These are phyloP conservation scores for Cephalophus harveyi DNA, from an alignment of 2,113 vertebrate genomes.

Conservation along the genomic window DNA sequence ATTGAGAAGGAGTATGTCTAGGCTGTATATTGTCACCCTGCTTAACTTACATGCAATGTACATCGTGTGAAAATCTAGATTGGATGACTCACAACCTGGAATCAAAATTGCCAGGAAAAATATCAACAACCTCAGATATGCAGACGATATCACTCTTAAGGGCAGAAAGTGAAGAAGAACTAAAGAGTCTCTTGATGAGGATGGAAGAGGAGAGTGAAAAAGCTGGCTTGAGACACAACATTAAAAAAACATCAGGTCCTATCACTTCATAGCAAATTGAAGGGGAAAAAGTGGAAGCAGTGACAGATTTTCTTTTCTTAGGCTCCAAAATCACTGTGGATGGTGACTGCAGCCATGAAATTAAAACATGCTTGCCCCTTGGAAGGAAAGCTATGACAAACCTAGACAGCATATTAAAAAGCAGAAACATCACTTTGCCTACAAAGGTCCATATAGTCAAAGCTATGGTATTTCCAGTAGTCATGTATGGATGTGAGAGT, in stretches of 20 bases:
- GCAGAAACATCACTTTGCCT: not conserved
- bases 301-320: not conserved
- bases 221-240: not conserved
- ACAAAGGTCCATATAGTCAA: not conserved
- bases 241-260: not conserved
- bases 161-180: not conserved
- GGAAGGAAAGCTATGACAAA: not conserved
- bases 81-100: not conserved
- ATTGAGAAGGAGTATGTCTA: not conserved
- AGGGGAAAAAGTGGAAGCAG: not conserved
- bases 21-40: not conserved
- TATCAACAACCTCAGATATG: not conserved
- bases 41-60: not conserved
- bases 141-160: not conserved
- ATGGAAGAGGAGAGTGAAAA: not conserved
- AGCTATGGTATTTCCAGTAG: not conserved
- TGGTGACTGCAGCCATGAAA: not conserved
- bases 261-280: not conserved
- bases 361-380: not conserved
- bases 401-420: not conserved
- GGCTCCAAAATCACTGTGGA: not conserved
- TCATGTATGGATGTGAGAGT: not conserved
- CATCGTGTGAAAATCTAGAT: not conserved
- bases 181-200: not conserved
- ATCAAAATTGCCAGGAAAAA: not conserved